Conservation (phyloP, 1,140 invertebrate species). For the Rhagoletis pomonella region DNA sequence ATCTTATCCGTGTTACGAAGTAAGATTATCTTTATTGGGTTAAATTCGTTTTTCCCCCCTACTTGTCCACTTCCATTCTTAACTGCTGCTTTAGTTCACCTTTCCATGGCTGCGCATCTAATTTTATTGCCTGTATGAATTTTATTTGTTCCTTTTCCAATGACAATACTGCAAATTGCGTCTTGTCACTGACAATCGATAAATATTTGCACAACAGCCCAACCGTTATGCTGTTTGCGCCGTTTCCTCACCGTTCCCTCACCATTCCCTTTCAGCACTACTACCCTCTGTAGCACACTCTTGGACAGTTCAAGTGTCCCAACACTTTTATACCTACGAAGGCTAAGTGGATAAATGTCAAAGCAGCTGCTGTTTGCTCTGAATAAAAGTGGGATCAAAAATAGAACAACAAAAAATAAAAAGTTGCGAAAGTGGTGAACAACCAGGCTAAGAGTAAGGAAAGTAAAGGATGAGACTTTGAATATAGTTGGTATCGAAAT, state of each 20-base stretch:
- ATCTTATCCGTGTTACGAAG: no score
- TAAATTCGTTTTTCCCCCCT: no score
- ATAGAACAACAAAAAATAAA: neutral
- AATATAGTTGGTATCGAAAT: conserved; percentile 37
- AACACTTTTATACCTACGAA: neutral
- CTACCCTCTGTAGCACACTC: no score
- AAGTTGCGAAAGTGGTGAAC: neutral
- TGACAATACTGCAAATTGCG: conserved; percentile 41
- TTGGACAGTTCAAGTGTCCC: neutral
- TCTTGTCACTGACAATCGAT: conserved; percentile 54
- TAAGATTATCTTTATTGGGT: no score
- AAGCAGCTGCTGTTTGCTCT: conserved; percentile 16
- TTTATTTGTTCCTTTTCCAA: conserved; percentile 39
- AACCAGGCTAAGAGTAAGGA: neutral
- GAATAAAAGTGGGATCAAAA: conserved; percentile 19
- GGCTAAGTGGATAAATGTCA: conserved; percentile 50
- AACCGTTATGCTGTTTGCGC: neutral
- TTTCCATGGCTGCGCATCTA: conserved; percentile 33
- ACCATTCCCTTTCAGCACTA: neutral
- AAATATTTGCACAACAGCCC: conserved; percentile 54
- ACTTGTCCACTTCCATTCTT: no score
- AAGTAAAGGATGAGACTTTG: neutral
- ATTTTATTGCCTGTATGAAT: conserved; percentile 52
- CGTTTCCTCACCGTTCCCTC: neutral
- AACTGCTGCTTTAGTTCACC: neutral